Base-by-base conservation (phyloP, 35 echinoderm and acorn worm genomes). In the Patiria miniata region DNA sequence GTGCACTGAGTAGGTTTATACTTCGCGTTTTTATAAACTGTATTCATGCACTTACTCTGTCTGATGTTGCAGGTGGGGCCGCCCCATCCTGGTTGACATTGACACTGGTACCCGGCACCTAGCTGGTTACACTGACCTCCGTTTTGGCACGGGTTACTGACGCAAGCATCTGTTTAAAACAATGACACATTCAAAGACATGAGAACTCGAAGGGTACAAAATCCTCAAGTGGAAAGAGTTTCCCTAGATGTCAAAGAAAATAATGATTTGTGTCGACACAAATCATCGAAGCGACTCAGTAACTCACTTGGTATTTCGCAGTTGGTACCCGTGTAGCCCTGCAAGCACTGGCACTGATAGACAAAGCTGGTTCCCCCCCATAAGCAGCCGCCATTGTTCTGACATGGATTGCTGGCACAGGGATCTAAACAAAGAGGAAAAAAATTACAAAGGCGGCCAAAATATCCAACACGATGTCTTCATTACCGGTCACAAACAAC, bases 341-440 rank as follows among this genome's bases (percentile, higher is more conserved):
- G 0, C 28, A 36, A 1, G 1, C 82, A 84, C 57, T 32, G 33
- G 82, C 82, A 84, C 21, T 38, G 30, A 61, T 84, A 84, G 26
- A 84, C 29, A n/a, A 84, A 59, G 39, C 26, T 58, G 29, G 30
- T 61, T 14, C 82, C 82, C 10, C 5, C n/a, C 36, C 83, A 12
- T 37, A 10, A 44, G 42, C 90, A 91, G 10, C 33, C 36, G 19
- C 90, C 90, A 44, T 55, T 77, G 44, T 91, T 91, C 7, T 39
- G 42, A 23, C 65, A 73, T 73, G 65, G 65, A 23, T 73, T 73
- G 34, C 34, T 73, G 65, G 26, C 15, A 80, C 78, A 80, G 39
- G 47, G 47, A 21, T 80, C 78, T 80, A n/a, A 32, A n/a, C 30
- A 39, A n/a, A 36, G 39, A 80, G 37, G 39, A 4, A 12, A 47